Evolutionary conservation across 1,140 invertebrate genomes (phyloP).

Genomic region (Leptestheria dahalacensis): DNA sequence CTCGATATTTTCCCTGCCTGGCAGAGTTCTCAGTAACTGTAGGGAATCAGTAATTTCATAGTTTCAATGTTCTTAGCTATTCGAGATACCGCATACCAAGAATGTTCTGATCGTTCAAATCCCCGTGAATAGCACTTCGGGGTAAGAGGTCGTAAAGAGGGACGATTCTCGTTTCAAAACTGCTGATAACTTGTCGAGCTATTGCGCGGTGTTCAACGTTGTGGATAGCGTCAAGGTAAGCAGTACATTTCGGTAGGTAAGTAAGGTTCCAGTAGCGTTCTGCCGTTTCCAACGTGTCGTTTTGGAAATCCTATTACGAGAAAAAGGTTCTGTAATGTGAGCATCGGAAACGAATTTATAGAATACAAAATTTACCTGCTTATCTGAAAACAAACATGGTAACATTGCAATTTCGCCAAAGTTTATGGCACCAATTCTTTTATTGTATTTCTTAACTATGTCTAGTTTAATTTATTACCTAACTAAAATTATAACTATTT

Average conservation of each 20-base stretch:
- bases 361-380: too few species aligned
- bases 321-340: too few species aligned
- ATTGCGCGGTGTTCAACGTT: conserved; percentile 39
- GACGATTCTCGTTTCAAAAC: conserved; percentile 47
- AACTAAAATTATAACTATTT: too few species aligned
- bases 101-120: conserved; percentile 80
- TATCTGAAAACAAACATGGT: too few species aligned
- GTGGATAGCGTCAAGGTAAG: conserved; percentile 52
- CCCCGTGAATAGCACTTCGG: conserved; percentile 68
- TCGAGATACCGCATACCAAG: conserved; percentile 45
- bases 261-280: conserved; percentile 54
- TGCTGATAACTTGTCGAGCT: conserved; percentile 43
- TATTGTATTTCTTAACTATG: too few species aligned
- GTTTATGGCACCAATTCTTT: too few species aligned
- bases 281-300: conserved; percentile 46
- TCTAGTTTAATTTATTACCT: too few species aligned
- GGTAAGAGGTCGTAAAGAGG: conserved; percentile 38
- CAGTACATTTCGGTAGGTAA: conserved; percentile 44
- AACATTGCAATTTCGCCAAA: too few species aligned
- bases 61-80: too few species aligned
- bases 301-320: conserved; percentile 55
- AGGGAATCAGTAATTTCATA: conserved; percentile 27
- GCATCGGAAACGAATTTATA: too few species aligned
- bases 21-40: conserved; percentile 6
- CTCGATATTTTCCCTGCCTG: conserved; percentile 20